A percentile compares a stretch with the other conserved stretches of the same genome.
Evolutionary conservation across 1,140 invertebrate species (phyloP).

Genomic region (Coptotermes formosanus): DNA sequence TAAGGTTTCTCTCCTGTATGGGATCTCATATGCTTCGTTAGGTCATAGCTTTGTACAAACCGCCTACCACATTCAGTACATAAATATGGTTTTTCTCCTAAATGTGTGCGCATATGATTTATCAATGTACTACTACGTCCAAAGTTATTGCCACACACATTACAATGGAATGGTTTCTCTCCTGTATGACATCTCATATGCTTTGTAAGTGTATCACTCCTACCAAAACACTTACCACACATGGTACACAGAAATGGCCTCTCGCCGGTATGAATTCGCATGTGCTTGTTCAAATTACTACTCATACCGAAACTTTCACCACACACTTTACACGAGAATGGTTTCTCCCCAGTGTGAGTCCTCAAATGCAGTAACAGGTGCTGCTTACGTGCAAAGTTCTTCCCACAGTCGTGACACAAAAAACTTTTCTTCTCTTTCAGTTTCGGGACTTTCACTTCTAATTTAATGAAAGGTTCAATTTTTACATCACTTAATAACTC

Average conservation of each 20-base stretch:
- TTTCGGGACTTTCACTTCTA: not conserved
- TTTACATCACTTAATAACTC: not conserved
- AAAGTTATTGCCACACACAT: conserved; percentile 48
- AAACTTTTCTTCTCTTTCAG: not conserved
- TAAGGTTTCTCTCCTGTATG: conserved; percentile 26
- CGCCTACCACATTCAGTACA: conserved; percentile 15
- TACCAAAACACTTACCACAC: conserved; percentile 26
- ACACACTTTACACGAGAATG: not conserved
- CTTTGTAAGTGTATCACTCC: not conserved
- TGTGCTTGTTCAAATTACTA: not conserved
- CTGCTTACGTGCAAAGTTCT: not conserved
- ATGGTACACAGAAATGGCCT: conserved; percentile 23
- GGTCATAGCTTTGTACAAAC: not conserved
- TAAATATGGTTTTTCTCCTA: conserved; percentile 21
- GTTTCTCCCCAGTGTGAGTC: not conserved
- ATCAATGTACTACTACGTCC: not conserved
- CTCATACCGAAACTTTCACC: conserved; percentile 13
- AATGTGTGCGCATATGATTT: conserved; percentile 21
- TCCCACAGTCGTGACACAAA: not conserved
- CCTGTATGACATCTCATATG: conserved; percentile 54
- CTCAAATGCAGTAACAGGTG: not conserved
- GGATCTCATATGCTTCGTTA: conserved; percentile 8
- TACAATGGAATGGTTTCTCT: conserved; percentile 54
- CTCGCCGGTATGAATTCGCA: conserved; percentile 23
- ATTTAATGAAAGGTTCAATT: not conserved